A percentile compares a stretch with the other conserved stretches of the same genome.
These are phyloP conservation scores for Chrysolina oricalcia DNA, from an alignment of 2,888 invertebrate species.

Conservation along the genomic window DNA sequence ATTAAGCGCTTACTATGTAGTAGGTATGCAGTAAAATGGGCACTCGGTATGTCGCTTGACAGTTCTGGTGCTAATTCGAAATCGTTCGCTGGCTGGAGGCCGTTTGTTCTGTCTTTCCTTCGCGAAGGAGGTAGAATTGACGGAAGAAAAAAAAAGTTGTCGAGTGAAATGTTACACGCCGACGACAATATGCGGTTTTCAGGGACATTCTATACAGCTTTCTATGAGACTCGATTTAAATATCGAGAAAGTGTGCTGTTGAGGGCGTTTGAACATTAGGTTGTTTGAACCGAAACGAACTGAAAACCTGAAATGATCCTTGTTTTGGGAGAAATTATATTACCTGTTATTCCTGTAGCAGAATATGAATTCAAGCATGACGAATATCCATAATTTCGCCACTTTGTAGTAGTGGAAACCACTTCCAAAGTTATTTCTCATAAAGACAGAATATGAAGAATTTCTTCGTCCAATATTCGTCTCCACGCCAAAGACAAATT, in stretches of 20 bases:
- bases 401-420: too few species aligned
- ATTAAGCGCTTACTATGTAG: constrained; percentile 42
- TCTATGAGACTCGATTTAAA: constrained; percentile 3
- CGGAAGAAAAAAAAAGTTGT: constrained; percentile 15
- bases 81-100: constrained; percentile 27
- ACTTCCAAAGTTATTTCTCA: too few species aligned
- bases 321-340: not conserved
- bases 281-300: not conserved
- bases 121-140: constrained; percentile 21
- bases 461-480: too few species aligned
- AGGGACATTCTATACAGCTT: constrained; percentile 10
- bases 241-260: not conserved
- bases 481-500: too few species aligned
- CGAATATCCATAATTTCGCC: too few species aligned
- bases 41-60: constrained; percentile 38
- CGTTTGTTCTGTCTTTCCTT: constrained; percentile 21
- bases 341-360: too few species aligned
- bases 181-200: constrained; percentile 22
- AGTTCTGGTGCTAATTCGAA: constrained; percentile 35
- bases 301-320: not conserved
- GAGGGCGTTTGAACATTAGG: not conserved
- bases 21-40: constrained; percentile 39
- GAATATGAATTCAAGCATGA: too few species aligned
- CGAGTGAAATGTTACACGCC: constrained; percentile 11
- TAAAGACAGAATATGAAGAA: too few species aligned